Percentiles rank a stretch among this genome's conserved stretches.
Conservation (phyloP, 2,797 vertebrate species). For the Sciurus carolinensis region DNA sequence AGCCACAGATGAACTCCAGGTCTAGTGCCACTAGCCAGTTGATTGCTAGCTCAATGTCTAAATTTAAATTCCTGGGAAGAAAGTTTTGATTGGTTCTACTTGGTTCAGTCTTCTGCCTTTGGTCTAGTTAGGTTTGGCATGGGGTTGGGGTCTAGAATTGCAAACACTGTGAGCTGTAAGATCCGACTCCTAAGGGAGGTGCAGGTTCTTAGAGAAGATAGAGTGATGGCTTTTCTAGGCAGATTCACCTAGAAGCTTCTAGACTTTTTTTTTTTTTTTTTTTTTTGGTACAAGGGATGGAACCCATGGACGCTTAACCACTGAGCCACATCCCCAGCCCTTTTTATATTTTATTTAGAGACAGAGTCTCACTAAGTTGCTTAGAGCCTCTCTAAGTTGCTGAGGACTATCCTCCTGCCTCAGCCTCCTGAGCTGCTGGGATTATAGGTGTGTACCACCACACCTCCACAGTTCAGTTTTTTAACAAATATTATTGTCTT, state of each 20-base stretch:
- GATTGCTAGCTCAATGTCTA: not conserved
- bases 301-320: too few species aligned
- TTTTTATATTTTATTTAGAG: conserved; percentile 22
- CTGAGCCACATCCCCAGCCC: too few species aligned
- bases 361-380: not conserved
- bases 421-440: too few species aligned
- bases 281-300: too few species aligned
- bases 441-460: too few species aligned
- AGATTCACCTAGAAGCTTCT: conserved; percentile 31
- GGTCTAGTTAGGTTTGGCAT: not conserved
- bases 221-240: not conserved
- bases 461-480: not conserved
- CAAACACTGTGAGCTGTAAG: not conserved
- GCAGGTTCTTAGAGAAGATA: not conserved
- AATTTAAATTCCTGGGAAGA: conserved; percentile 11
- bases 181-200: not conserved
- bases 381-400: not conserved
- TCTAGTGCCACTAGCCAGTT: not conserved
- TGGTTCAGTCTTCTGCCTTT: not conserved
- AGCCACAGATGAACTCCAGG: not conserved
- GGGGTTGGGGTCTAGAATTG: not conserved
- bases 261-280: conserved; percentile 1
- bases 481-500: not conserved
- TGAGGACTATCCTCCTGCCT: too few species aligned
- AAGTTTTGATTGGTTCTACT: conserved; percentile 15